phyloP scores from a whole-genome alignment of 2,797 vertebrate genomes.

The Stomatorhinus walkeri region DNA sequence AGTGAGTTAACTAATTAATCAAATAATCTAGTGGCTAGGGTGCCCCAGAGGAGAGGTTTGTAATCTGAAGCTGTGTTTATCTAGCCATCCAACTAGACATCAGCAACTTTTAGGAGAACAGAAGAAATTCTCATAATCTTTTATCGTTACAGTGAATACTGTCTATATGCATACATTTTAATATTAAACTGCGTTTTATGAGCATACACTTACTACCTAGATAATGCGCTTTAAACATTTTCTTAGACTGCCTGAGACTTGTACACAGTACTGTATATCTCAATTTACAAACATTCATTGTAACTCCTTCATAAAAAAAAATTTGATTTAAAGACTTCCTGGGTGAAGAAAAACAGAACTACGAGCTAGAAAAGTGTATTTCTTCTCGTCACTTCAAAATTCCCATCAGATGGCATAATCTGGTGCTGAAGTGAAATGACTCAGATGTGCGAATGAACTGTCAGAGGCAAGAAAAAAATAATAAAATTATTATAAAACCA shows the following conservation, averaged over 20 bases:
- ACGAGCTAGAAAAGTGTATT: neutral
- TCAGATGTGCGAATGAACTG: neutral
- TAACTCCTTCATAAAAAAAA: neutral
- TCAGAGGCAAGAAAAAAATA: neutral
- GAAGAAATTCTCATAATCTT: neutral
- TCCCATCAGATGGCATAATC: neutral
- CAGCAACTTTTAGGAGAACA: neutral
- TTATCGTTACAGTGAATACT: neutral
- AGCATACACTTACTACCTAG: neutral
- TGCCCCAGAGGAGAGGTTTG: neutral
- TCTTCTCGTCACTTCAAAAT: neutral
- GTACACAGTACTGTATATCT: neutral
- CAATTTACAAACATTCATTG: constrained; percentile 1
- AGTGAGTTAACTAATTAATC: neutral
- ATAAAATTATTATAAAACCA: neutral
- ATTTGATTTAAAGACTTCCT: neutral
- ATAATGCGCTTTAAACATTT: neutral
- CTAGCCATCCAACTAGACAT: neutral
- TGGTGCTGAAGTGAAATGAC: neutral
- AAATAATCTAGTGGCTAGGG: neutral
- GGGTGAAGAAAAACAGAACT: neutral
- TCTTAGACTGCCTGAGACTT: neutral
- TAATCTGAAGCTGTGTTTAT: neutral
- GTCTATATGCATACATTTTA: neutral
- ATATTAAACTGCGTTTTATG: neutral